Conservation (phyloP, 2,888 invertebrate genomes). For the Aspidiotus rigidus region DNA sequence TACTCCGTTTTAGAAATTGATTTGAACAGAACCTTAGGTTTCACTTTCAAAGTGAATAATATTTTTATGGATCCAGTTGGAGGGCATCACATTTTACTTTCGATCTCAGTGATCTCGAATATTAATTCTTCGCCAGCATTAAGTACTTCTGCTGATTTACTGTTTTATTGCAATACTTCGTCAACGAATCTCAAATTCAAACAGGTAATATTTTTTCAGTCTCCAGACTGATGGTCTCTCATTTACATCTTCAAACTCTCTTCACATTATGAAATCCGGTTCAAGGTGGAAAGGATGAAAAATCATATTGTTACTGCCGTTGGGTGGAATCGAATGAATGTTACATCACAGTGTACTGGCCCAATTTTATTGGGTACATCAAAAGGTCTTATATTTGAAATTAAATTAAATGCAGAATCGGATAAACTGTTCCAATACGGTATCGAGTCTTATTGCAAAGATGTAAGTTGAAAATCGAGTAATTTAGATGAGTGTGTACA, state of each 20-base stretch:
- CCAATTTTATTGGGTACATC: conserved; percentile 82
- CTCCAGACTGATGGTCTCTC: background rate
- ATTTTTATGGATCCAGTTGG: conserved; percentile 33
- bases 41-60: conserved; percentile 31
- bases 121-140: background rate
- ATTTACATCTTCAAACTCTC: background rate
- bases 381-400: conserved; percentile 81
- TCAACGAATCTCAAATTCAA: background rate
- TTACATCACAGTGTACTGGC: conserved; percentile 52
- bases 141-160: background rate
- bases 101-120: conserved; percentile 10
- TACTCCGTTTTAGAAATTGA: conserved; percentile 32
- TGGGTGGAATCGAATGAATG: conserved; percentile 66
- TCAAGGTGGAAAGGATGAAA: conserved; percentile 33
- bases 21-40: conserved; percentile 20
- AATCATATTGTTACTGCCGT: conserved; percentile 69
- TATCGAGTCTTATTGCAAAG: conserved; percentile 71
- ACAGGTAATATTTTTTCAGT: background rate
- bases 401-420: conserved; percentile 69
- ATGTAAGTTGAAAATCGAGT: conserved; percentile 50
- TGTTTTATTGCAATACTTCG: conserved; percentile 18
- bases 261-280: background rate
- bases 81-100: conserved; percentile 34
- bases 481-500: background rate
- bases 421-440: conserved; percentile 71